Evolutionary conservation across 2,888 invertebrate genomes (phyloP).

Genomic region (Synanthedon tipuliformis): DNA sequence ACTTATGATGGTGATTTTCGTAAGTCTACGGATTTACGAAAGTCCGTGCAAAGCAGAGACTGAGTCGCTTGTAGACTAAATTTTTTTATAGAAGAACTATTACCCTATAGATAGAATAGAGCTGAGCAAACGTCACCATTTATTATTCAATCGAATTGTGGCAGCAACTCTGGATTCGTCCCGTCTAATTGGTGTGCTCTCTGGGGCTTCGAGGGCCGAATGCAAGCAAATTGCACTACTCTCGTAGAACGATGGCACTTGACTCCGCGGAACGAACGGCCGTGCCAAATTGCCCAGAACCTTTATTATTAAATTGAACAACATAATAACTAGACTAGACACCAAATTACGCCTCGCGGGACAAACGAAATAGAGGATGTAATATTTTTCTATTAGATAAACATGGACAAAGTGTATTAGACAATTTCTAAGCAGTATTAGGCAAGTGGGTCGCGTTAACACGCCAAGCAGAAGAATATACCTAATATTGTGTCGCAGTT

Average conservation of each 20-base stretch:
- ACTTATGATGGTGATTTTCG: too few species aligned
- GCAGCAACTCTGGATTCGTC: constrained; percentile 49
- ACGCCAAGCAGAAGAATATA: too few species aligned
- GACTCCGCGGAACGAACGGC: constrained; percentile 14
- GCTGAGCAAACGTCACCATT: constrained; percentile 24
- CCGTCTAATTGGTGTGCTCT: constrained; percentile 56
- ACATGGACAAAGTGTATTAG: too few species aligned
- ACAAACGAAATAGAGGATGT: background rate
- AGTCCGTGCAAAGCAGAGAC: too few species aligned
- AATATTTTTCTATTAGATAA: constrained; percentile 13
- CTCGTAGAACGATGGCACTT: constrained; percentile 33
- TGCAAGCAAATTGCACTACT: constrained; percentile 54
- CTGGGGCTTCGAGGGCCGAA: constrained; percentile 25
- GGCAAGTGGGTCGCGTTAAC: too few species aligned
- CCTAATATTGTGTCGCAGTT: too few species aligned
- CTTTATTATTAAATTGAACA: constrained; percentile 48
- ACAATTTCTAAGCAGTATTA: too few species aligned
- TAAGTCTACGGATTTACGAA: too few species aligned
- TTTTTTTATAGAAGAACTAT: too few species aligned
- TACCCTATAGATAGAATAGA: background rate
- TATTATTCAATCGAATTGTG: constrained; percentile 30
- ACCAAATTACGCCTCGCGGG: constrained; percentile 4
- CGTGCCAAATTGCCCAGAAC: constrained; percentile 45
- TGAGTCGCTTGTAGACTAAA: too few species aligned
- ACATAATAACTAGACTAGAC: constrained; percentile 30